phyloP scores from a whole-genome alignment of 2,797 vertebrate species.

The Aldrovandia affinis region DNA sequence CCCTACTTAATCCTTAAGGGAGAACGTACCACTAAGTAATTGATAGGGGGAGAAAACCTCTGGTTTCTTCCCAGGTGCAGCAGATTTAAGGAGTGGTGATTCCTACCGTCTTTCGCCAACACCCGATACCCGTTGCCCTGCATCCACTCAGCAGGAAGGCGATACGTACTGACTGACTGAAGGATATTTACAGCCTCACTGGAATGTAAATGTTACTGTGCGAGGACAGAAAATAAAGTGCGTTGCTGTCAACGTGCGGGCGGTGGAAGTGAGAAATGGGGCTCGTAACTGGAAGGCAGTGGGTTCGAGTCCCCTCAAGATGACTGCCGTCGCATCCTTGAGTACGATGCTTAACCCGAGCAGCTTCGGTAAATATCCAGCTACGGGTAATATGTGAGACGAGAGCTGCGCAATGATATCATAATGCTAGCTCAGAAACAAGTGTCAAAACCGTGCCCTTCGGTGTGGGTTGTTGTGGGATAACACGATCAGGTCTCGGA shows the following conservation, averaged over 20 bases:
- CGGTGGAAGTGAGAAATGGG: neutral
- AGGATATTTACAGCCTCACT: neutral
- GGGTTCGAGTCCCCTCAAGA: neutral
- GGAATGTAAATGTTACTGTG: neutral
- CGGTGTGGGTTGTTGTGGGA: neutral
- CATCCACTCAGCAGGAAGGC: neutral
- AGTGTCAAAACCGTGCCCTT: neutral
- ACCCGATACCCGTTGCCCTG: neutral
- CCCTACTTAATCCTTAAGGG: slow-evolving; percentile 2
- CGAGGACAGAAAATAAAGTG: neutral
- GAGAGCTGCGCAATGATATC: too few relatives aligned
- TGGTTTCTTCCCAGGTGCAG: neutral
- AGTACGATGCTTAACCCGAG: neutral
- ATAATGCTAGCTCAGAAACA: too few relatives aligned
- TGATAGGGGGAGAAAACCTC: neutral
- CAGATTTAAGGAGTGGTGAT: neutral
- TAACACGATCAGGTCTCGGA: neutral
- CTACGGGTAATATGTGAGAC: neutral
- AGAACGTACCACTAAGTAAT: neutral
- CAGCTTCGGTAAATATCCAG: neutral
- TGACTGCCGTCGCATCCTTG: neutral
- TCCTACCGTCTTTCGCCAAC: neutral
- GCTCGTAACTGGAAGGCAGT: neutral
- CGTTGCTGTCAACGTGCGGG: neutral
- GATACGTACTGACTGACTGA: neutral